Evolutionary conservation across 2,797 vertebrate species (phyloP), one percentile per base, ranked within the genome.

Genomic region (Crenuchus spilurus): DNA sequence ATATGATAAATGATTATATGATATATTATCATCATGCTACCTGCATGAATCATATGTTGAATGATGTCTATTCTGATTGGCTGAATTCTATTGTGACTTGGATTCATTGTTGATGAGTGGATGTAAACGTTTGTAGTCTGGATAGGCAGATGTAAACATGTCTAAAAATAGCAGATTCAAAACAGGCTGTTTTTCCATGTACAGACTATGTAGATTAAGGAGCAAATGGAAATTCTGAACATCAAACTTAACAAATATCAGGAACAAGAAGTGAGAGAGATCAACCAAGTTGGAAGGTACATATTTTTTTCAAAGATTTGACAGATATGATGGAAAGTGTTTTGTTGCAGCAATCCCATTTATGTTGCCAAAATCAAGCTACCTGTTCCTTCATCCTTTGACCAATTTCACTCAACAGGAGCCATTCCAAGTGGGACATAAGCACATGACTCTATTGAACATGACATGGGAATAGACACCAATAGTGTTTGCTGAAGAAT

Each of bases 361-460:
- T 37, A 28, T 67, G 58, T 44, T 66, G 33, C 42, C 31, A 61
- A 16, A 13, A 60, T 58, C 58, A 52, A 42, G 44, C 63, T 37
- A 30, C 49, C 31, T 57, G 37, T 74, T 76, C 49, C 57, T 18
- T 51, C 30, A 37, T 54, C 28, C 51, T 14, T 33, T 70, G 65
- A 63, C 55, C 52, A 58, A 57, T 70, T 69, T 65, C 48, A 46
- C 48, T 55, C 70, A 35, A 49, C 52, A 48, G 24, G 28, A 67
- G 65, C 76, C 48, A 64, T 64, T 79, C 63, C 70, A 37, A 80
- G 39, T 75, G 52, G 77, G 70, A 71, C 65, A 65, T 46, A 55
- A 22, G 18, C 58, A 49, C 58, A 42, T 61, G 64, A 61, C 76
- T 72, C 73, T 61, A 77, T 77, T 58, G 69, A 63, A 80, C 11